A percentile compares a stretch with the other conserved stretches of the same genome.
phyloP scores from a whole-genome alignment of 2,797 vertebrate genomes.

The Cyprinella venusta region DNA sequence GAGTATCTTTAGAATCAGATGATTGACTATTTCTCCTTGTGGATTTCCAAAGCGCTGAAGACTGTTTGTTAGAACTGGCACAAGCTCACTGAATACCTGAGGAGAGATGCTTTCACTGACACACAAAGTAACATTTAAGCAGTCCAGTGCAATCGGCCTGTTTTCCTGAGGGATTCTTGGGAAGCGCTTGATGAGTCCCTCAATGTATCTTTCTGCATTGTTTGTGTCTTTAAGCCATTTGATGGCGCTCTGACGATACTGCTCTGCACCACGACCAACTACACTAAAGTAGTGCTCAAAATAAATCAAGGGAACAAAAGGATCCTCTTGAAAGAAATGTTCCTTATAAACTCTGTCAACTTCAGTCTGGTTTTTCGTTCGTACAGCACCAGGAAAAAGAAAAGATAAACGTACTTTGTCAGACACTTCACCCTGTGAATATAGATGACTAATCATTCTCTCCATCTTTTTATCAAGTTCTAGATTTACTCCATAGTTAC shows the following conservation, averaged over 20 bases:
- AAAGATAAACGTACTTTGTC: conserved; percentile 30
- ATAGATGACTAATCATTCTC: conserved; percentile 39
- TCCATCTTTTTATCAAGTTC: conserved; percentile 24
- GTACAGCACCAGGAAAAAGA: fast-evolving
- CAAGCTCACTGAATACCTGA: conserved; percentile 44
- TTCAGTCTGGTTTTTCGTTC: neutral
- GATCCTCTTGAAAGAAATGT: conserved; percentile 63
- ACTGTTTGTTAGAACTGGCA: conserved; percentile 50
- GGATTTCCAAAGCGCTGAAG: neutral
- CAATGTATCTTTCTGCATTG: conserved; percentile 58
- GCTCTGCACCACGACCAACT: fast-evolving
- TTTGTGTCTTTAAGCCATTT: conserved; percentile 64
- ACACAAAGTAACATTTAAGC: conserved; percentile 54
- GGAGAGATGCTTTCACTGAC: conserved; percentile 58
- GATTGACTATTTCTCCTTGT: fast-evolving
- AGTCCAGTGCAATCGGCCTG: fast-evolving
- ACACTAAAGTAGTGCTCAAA: conserved; percentile 48
- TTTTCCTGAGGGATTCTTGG: neutral
- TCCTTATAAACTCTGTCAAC: conserved; percentile 38
- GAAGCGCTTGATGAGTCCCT: conserved; percentile 51
- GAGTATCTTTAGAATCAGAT: neutral
- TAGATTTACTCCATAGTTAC: fast-evolving
- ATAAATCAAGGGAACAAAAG: conserved; percentile 27
- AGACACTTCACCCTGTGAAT: conserved; percentile 28
- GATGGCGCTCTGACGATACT: conserved; percentile 27